Conservation (phyloP, 2,797 vertebrate species). For the Mormyrops attenuatus region DNA sequence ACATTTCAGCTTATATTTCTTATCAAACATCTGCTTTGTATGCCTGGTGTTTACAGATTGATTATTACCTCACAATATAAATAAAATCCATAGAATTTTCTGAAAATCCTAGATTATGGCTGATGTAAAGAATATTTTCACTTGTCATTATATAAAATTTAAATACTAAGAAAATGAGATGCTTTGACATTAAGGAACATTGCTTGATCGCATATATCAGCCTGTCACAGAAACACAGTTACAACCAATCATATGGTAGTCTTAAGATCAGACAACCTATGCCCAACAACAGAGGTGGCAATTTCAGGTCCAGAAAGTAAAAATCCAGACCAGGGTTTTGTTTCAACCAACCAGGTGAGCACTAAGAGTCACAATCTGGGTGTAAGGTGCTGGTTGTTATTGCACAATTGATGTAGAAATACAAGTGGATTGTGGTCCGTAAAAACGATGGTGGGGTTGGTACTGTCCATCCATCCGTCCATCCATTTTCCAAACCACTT, state of each 20-base stretch:
- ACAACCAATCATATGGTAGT: not conserved
- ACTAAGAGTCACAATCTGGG: too few relatives aligned
- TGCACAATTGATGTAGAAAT: not conserved
- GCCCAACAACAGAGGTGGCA: too few relatives aligned
- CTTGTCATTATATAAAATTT: not conserved
- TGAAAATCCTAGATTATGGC: not conserved
- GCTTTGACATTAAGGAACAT: not conserved
- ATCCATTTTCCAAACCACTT: too few relatives aligned
- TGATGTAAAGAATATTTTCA: not conserved
- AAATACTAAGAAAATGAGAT: not conserved
- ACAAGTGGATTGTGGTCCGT: not conserved
- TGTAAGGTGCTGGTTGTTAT: not conserved
- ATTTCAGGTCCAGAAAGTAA: too few relatives aligned
- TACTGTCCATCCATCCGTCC: too few relatives aligned
- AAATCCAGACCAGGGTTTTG: too few relatives aligned
- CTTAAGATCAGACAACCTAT: not conserved
- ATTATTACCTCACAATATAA: not conserved
- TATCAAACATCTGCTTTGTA: not conserved
- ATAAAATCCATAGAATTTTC: not conserved
- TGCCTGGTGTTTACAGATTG: not conserved
- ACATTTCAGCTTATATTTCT: not conserved
- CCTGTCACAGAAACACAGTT: not conserved
- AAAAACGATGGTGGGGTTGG: not conserved
- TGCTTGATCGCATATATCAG: not conserved
- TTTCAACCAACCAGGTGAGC: too few relatives aligned